A percentile compares a stretch with the other conserved stretches of the same genome.
These are phyloP conservation scores for Pseudomugil gertrudae DNA, from an alignment of 2,797 vertebrate genomes.

Conservation along the genomic window DNA sequence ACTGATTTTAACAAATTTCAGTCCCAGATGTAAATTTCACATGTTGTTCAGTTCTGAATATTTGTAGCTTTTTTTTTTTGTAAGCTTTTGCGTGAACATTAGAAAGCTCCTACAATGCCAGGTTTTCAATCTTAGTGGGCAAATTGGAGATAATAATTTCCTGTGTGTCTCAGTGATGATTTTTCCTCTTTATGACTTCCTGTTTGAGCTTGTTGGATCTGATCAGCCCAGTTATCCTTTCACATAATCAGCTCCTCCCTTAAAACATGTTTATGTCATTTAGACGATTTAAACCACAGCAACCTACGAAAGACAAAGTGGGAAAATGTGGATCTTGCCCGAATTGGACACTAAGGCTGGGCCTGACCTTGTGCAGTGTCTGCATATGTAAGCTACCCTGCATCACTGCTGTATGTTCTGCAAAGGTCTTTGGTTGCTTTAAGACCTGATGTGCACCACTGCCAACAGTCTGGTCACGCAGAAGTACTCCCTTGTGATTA, in stretches of 20 bases:
- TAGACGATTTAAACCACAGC: neutral
- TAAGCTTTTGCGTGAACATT: neutral
- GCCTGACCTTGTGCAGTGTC: too few relatives aligned
- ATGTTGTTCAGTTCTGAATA: too few relatives aligned
- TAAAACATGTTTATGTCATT: neutral
- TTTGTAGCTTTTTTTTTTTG: too few relatives aligned
- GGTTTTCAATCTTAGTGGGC: slow-evolving; percentile 23
- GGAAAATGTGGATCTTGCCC: neutral
- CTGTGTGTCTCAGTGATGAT: slow-evolving; percentile 24
- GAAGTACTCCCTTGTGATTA: too few relatives aligned
- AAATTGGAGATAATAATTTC: slow-evolving; percentile 56
- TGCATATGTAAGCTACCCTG: too few relatives aligned
- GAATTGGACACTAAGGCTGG: neutral
- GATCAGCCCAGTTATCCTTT: slow-evolving; percentile 35
- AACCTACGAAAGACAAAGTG: too few relatives aligned
- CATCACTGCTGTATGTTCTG: too few relatives aligned
- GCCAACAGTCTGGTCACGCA: too few relatives aligned
- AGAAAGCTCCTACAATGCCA: neutral
- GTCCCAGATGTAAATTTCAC: neutral
- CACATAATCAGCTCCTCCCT: slow-evolving; percentile 21
- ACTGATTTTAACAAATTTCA: neutral
- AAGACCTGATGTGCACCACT: too few relatives aligned
- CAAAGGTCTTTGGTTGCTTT: too few relatives aligned
- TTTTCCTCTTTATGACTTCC: slow-evolving; percentile 41
- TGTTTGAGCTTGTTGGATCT: slow-evolving; percentile 33